Conservation (phyloP, 2,113 vertebrate genomes). For the Malurus elegans region DNA sequence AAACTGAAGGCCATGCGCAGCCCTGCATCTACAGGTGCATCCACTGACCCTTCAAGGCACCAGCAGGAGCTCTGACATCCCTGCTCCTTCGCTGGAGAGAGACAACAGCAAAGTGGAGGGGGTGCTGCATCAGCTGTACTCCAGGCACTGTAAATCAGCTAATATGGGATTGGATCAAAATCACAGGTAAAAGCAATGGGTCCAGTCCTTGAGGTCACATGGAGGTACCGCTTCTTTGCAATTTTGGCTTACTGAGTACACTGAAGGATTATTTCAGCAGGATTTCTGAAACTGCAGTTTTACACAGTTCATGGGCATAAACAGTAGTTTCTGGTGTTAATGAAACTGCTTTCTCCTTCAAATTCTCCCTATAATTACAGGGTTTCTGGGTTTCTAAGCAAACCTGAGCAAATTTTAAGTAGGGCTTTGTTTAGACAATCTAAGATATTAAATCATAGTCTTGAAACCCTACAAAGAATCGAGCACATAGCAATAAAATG, state of each 20-base stretch:
- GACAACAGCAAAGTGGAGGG: rapidly evolving
- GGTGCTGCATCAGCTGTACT: neutral
- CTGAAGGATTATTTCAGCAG: constrained; percentile 23
- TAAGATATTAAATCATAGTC: constrained; percentile 53
- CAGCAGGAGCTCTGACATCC: neutral
- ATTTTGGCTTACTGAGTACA: neutral
- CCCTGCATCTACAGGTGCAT: neutral
- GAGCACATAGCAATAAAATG: constrained; percentile 23
- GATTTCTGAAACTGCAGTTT: constrained; percentile 39
- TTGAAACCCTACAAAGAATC: constrained; percentile 37
- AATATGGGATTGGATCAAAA: neutral
- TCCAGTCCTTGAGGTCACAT: neutral
- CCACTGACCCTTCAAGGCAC: neutral
- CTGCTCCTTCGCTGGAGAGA: neutral
- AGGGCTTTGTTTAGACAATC: constrained; percentile 56
- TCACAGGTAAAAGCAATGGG: neutral
- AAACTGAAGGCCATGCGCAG: neutral
- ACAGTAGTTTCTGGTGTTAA: constrained; percentile 47
- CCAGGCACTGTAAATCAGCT: neutral
- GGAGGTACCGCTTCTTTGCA: neutral
- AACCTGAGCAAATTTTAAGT: constrained; percentile 57
- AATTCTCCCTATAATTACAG: constrained; percentile 48
- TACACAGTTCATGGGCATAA: constrained; percentile 38
- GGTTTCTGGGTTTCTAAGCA: constrained; percentile 34
- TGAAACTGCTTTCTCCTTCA: constrained; percentile 48